These are phyloP conservation scores for Reticulitermes speratus DNA, from an alignment of 1,140 invertebrate genomes.

Conservation along the genomic window DNA sequence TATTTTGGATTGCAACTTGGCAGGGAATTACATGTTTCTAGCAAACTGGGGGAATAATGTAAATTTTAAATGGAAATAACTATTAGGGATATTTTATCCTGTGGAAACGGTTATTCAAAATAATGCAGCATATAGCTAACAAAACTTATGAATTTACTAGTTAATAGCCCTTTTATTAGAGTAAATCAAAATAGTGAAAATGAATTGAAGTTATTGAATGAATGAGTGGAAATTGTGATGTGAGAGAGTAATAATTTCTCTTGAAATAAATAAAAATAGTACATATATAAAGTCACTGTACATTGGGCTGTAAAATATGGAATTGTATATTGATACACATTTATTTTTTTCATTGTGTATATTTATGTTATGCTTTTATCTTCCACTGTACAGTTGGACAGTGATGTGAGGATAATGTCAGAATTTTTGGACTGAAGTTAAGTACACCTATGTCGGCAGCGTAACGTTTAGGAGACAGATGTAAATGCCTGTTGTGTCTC, in stretches of 20 bases:
- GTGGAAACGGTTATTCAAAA: neutral
- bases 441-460: neutral
- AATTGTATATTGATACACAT: neutral
- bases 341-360: neutral
- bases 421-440: neutral
- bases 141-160: neutral
- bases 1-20: neutral
- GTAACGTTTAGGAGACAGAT: too few relatives aligned
- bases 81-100: neutral
- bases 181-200: neutral
- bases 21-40: constrained; percentile 2
- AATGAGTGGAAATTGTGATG: neutral
- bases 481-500: too few relatives aligned
- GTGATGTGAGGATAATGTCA: neutral
- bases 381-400: neutral
- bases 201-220: neutral
- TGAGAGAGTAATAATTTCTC: neutral
- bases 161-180: neutral
- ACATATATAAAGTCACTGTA: neutral
- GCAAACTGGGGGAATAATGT: neutral
- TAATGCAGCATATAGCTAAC: neutral
- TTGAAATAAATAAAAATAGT: neutral
- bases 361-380: neutral
- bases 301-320: neutral
- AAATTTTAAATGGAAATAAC: neutral